Evolutionary conservation across 2,888 invertebrate species (phyloP), one percentile per base, ranked within the genome.

Genomic region (Lasiommata megera): DNA sequence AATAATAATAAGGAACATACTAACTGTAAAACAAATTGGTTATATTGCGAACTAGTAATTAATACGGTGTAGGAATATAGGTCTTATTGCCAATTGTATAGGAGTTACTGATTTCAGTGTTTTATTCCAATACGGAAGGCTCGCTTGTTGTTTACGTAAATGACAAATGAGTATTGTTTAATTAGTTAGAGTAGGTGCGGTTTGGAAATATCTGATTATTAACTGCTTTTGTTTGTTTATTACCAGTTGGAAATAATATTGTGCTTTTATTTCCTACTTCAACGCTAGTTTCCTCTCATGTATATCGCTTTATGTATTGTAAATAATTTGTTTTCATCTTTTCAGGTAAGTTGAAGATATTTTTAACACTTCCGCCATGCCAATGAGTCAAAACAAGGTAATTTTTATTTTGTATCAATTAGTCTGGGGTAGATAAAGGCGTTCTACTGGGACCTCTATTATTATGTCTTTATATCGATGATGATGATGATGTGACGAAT

Each of bases 131-230:
- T 31, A 34, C 41, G 52, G 52, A 51, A 51, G 51, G 23, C 46
- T 16, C 31, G 36, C 8, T 46, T 48, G 18, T 53, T 53, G 18
- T 41, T 53, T 53, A 41, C 40, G 52, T 41, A 43, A 53, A 53
- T 53, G 23, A 53, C 18, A 53, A 18, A 51, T 37, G 37, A 37
- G 37, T 40, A 37, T 40, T 51, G 51, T 51, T 38, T 51, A 48
- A 51, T 40, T 51, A 51, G 51, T 51, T 51, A 7, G 12, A 48
- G 34, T 48, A 48, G 9, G 12, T 36, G 48, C 14, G 18, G 48
- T 48, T 37, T 12, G 14, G 12, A 46, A 46, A 46, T 46, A 16
- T 31, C 16, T 16, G 16, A 46, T 46, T 31, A 46, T 31, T 46
- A 29, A 46, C 31, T 16, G 31, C 31, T 46, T 31, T 16, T 46